These are phyloP conservation scores for Trachelus tabidus DNA, from an alignment of 2,888 invertebrate genomes.

Conservation along the genomic window DNA sequence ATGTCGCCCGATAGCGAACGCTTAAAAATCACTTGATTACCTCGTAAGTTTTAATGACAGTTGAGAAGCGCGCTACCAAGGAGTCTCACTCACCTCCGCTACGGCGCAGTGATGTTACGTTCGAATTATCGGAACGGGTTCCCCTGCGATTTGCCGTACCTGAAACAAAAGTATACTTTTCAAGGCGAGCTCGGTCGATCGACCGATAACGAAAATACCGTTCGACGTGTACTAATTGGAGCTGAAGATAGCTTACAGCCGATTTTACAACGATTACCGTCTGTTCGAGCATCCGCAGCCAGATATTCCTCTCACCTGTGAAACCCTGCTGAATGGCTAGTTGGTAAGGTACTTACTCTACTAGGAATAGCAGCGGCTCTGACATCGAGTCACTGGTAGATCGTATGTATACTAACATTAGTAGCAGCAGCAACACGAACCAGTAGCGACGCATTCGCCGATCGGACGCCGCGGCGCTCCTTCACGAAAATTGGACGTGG, in stretches of 20 bases:
- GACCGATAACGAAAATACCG: not conserved
- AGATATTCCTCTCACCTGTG: not conserved
- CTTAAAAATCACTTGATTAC: constrained; percentile 25
- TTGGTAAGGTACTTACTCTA: not conserved
- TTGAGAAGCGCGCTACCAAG: constrained; percentile 10
- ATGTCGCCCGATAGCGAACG: constrained; percentile 10
- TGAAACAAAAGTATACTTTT: constrained; percentile 27
- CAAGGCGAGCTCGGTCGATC: not conserved
- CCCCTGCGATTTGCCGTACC: constrained; percentile 28
- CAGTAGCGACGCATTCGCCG: not conserved
- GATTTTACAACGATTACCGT: not conserved
- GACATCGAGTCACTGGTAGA: not conserved
- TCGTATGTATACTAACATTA: not conserved
- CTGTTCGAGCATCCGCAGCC: not conserved
- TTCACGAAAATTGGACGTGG: not conserved
- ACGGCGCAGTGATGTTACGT: not conserved
- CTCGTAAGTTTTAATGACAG: constrained; percentile 26
- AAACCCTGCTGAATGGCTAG: not conserved
- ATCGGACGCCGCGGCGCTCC: not conserved
- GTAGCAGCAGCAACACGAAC: not conserved
- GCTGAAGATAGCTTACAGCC: not conserved
- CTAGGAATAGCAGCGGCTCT: not conserved
- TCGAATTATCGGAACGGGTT: constrained; percentile 26
- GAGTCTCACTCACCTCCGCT: constrained; percentile 28
- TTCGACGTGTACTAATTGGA: not conserved